These are phyloP conservation scores for Rhingia campestris DNA, from an alignment of 2,888 invertebrate genomes.

Conservation along the genomic window DNA sequence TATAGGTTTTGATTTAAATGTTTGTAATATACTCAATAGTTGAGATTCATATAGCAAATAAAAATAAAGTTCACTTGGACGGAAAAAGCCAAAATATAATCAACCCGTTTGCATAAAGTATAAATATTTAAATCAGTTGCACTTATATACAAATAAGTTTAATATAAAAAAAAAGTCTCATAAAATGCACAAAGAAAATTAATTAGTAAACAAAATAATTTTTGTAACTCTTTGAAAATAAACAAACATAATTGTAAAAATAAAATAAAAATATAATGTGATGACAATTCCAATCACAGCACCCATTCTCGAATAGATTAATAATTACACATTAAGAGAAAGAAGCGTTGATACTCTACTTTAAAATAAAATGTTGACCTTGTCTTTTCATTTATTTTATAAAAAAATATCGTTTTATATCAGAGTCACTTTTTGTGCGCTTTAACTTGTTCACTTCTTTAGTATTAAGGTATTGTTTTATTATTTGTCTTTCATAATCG, in stretches of 20 bases:
- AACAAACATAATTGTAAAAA: conserved; percentile 31
- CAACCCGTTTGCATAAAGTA: conserved; percentile 16
- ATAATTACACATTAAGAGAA: conserved; percentile 24
- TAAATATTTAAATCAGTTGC: background rate
- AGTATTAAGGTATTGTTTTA: conserved; percentile 16
- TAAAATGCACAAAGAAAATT: conserved; percentile 53
- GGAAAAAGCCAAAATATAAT: conserved; percentile 67
- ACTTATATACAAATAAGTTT: conserved; percentile 22
- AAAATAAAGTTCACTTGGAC: conserved; percentile 58
- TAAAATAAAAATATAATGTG: conserved; percentile 55
- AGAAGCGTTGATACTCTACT: conserved; percentile 42
- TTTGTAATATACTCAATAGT: conserved; percentile 39
- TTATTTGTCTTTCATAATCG: background rate
- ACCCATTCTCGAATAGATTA: conserved; percentile 55
- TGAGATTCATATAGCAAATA: conserved; percentile 59
- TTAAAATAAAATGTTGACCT: conserved; percentile 36
- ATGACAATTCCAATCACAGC: conserved; percentile 72
- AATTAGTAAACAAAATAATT: conserved; percentile 43
- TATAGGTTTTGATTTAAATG: conserved; percentile 22
- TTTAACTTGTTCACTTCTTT: conserved; percentile 29
- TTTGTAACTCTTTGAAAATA: conserved; percentile 31
- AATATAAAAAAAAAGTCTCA: conserved; percentile 37
- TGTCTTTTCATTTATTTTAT: conserved; percentile 53
- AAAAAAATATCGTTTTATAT: conserved; percentile 46
- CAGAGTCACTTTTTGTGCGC: conserved; percentile 56